These are phyloP conservation scores for Drosophila orosa DNA, from an alignment of 1,140 invertebrate genomes.

Conservation along the genomic window DNA sequence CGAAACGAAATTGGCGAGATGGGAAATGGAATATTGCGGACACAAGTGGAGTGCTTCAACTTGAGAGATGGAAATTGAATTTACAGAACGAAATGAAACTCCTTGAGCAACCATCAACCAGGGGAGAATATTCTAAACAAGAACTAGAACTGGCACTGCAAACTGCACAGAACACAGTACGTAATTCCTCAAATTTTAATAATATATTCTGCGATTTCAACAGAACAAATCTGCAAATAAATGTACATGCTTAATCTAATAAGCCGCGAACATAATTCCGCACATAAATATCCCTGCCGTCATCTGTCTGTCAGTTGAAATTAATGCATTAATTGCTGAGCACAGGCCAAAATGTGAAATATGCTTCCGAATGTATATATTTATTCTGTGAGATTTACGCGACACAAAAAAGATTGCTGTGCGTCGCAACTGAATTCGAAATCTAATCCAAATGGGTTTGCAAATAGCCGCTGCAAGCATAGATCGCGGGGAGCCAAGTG, in stretches of 20 bases:
- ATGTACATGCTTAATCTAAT: slow-evolving; percentile 43
- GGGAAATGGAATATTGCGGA: slow-evolving; percentile 47
- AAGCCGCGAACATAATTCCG: slow-evolving; percentile 52
- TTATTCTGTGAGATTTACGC: slow-evolving; percentile 21
- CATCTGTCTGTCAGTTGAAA: slow-evolving; percentile 58
- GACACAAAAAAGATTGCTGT: slow-evolving; percentile 29
- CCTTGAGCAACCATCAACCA: slow-evolving; percentile 4
- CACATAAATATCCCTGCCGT: slow-evolving; percentile 56
- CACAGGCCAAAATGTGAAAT: slow-evolving; percentile 30
- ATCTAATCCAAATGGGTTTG: slow-evolving; percentile 18
- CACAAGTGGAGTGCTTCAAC: slow-evolving; percentile 22
- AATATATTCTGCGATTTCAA: background rate
- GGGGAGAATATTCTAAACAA: slow-evolving; percentile 10
- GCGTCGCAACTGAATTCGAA: slow-evolving; percentile 42
- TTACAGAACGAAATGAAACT: slow-evolving; percentile 14
- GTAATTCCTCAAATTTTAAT: background rate
- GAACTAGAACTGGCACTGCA: background rate
- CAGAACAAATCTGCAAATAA: slow-evolving; percentile 21
- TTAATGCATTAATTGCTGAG: slow-evolving; percentile 66
- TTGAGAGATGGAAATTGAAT: slow-evolving; percentile 46
- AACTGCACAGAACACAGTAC: background rate
- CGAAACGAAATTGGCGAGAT: slow-evolving; percentile 44
- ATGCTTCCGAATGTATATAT: slow-evolving; percentile 6
- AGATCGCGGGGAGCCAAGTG: slow-evolving; percentile 67
- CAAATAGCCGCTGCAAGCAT: slow-evolving; percentile 20